These are phyloP conservation scores for Muscicapa adusta DNA, from an alignment of 2,113 vertebrate species.

Conservation along the genomic window DNA sequence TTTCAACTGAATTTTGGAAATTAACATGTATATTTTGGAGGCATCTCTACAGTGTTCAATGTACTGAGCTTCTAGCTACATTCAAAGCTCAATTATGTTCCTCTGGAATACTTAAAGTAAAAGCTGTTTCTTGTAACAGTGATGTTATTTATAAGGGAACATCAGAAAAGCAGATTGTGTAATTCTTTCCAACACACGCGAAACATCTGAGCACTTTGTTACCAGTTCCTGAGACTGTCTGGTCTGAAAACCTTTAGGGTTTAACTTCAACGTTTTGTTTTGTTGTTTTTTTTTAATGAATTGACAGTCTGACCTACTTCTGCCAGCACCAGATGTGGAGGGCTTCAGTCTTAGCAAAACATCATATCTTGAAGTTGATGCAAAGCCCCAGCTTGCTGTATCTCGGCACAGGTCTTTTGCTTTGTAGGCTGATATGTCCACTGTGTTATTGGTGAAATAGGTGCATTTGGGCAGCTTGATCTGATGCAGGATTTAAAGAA, in stretches of 20 bases:
- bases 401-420: neutral
- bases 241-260: neutral
- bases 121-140: neutral
- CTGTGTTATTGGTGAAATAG: neutral
- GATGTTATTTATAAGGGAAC: neutral
- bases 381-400: neutral
- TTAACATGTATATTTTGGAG: neutral
- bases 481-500: neutral
- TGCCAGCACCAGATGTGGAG: neutral
- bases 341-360: neutral
- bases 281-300: neutral
- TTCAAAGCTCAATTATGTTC: neutral
- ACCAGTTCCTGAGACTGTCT: neutral
- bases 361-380: neutral
- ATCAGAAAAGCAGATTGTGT: neutral
- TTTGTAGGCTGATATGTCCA: neutral
- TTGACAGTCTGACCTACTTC: neutral
- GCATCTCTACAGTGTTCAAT: neutral
- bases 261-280: neutral
- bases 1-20: neutral
- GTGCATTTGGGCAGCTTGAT: neutral
- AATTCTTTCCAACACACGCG: fast-evolving
- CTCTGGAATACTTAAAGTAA: neutral
- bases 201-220: neutral
- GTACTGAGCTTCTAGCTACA: neutral